Percentiles rank a stretch among this genome's conserved stretches.
Conservation (phyloP, 1,140 invertebrate genomes). For the Polypedilum pembai region DNA sequence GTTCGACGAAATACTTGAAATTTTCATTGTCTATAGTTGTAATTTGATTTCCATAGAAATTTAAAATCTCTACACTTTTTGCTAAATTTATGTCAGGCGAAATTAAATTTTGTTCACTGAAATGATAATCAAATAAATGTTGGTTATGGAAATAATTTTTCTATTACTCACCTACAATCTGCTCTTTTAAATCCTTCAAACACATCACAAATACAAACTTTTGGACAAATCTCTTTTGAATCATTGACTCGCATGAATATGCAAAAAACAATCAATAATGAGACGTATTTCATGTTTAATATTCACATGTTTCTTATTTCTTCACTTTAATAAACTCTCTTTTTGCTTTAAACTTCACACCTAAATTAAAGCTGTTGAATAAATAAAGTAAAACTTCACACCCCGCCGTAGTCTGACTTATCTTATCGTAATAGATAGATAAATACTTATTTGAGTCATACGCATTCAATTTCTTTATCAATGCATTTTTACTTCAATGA, state of each 20-base stretch:
- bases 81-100: conserved; percentile 39
- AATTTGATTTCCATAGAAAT: conserved; percentile 42
- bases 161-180: conserved; percentile 37
- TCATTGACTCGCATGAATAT: too few species aligned
- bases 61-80: conserved; percentile 38
- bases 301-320: neutral
- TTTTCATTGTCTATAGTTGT: conserved; percentile 37
- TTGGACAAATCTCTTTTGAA: conserved; percentile 35
- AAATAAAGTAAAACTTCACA: neutral
- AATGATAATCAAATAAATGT: too few species aligned
- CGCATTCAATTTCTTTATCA: too few species aligned
- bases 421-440: too few species aligned
- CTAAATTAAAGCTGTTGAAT: neutral
- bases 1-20: conserved; percentile 35
- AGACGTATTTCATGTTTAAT: neutral
- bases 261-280: too few species aligned
- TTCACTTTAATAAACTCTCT: neutral
- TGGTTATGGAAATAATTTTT: conserved; percentile 1
- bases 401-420: too few species aligned
- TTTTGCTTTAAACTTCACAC: neutral
- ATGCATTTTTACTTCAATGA: too few species aligned
- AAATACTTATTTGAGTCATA: too few species aligned
- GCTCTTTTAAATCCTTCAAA: conserved; percentile 38
- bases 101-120: conserved; percentile 38
- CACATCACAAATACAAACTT: conserved; percentile 38